phyloP scores from a whole-genome alignment of 2,113 vertebrate genomes.

The human (Homo sapiens) region DNA sequence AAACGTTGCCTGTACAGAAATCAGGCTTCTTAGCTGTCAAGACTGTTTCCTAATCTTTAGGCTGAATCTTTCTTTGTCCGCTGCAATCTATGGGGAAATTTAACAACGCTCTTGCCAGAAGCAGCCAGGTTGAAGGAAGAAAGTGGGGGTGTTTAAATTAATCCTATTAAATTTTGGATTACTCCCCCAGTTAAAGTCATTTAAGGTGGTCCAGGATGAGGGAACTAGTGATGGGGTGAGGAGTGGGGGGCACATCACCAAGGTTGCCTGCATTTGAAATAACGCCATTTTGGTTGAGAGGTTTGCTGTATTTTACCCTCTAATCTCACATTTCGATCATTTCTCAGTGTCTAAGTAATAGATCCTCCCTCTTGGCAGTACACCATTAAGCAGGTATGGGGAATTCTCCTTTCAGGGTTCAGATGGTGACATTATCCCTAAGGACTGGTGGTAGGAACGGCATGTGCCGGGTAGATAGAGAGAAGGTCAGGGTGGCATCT shows the following conservation, averaged over 20 bases:
- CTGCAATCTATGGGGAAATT: not conserved
- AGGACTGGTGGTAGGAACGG: not conserved
- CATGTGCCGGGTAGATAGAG: fast-evolving
- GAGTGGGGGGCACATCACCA: not conserved
- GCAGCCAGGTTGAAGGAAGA: not conserved
- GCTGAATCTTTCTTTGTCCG: not conserved
- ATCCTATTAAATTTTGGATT: not conserved
- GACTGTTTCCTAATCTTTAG: not conserved
- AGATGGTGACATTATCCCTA: not conserved
- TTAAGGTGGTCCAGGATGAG: not conserved
- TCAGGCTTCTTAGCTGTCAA: not conserved
- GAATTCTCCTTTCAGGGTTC: not conserved
- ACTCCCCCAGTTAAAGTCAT: conserved; percentile 63
- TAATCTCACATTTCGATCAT: conserved; percentile 47
- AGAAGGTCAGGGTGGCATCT: not conserved
- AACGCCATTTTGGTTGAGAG: conserved; percentile 82
- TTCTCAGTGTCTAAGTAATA: conserved; percentile 18
- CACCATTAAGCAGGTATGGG: not conserved
- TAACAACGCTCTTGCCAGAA: not conserved
- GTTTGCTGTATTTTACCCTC: conserved; percentile 51
- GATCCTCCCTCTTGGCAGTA: not conserved
- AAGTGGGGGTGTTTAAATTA: not conserved
- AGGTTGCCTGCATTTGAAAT: conserved; percentile 69
- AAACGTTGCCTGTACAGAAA: not conserved
- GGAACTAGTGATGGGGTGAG: not conserved